Evolutionary conservation across 1,140 invertebrate species (phyloP), one percentile per base, ranked within the genome.

Genomic region (Neoseiulus cucumeris): DNA sequence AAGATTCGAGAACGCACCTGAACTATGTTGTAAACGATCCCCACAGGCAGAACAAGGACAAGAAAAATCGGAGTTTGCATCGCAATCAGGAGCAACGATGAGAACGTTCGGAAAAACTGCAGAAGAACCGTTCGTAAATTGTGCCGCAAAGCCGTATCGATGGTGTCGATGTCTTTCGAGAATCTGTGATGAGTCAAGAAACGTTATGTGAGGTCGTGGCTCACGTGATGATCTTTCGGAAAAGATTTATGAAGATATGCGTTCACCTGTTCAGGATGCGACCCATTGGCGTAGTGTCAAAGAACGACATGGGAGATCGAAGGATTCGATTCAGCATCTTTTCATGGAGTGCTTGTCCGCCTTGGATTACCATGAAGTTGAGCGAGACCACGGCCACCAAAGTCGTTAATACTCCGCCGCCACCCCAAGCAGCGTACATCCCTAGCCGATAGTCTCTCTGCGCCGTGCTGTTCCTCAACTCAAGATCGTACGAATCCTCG

Each of bases 21-120:
- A 69, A 92, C 84, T 69, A 94, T 84, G 73, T 90, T 89, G 78
- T 96, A 96, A 44, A 95, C 68, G 14, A 91, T 67, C 44, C 82
- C 85, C 71, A 96, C 83, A 7, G 91, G 91, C 67, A 94, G 45
- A 67, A 93, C 84, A 45, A 91, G 83, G 7, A 79, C 75, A 67
- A 91, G 73, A 77, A 96, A 94, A 70, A 85, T 80, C 0, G 90
- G 90, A 41, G 91, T 95, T 68, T 72, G 68, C 5, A 73, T 39
- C 22, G 67, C 69, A n/a, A 73, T 72, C 20, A 72, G 87, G 73
- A 96, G 94, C 66, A 96, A 75, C 2, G 90, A 91, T 39, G 85
- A 85, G 67, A 91, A 72, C 6, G 92, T 88, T 83, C 89, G 76
- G 72, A 83, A 82, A 41, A 72, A 64, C 64, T 71, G 72, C 28